Evolutionary conservation across 2,113 vertebrate genomes (phyloP), one percentile per base, ranked within the genome.

Genomic region (Laticauda laticaudata): DNA sequence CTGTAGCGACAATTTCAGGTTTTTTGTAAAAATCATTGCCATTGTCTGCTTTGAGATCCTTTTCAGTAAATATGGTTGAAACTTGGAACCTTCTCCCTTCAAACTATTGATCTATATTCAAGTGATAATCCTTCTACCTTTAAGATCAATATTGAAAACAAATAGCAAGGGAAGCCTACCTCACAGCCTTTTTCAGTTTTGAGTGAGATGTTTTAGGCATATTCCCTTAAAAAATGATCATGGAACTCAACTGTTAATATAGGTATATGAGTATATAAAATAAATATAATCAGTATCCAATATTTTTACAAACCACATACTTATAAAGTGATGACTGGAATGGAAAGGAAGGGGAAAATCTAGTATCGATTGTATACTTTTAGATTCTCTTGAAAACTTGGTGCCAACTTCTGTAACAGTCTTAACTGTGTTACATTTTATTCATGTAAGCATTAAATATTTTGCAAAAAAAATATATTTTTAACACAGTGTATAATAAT

Each of bases 341-440:
- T 81, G 34, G 34, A 39, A 81, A n/a, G n/a, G 15, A 39, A 81
- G 6, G n/a, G 69, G 6, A 81, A 81, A 39, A 81, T 8, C n/a
- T 39, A 20, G 15, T 20, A 39, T 39, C 18, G 39, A 20, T 81
- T 81, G 20, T 21, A 18, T 81, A 81, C 15, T 81, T 81, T 39
- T 89, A 43, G 34, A 88, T 86, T 23, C 15, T 91, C 4, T 91
- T 95, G 86, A 91, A 95, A 95, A 91, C 1, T n/a, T 53, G 24
- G 45, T 94, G 86, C 4, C 12, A 91, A 14, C 90, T 92, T 85
- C 48, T n/a, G 89, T 45, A 85, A 18, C 61, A 39, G 5, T 24
- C 18, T 24, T 59, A 45, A 90, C 56, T 64, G 4, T 14, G 11
- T 69, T 69, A 69, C 24, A 61, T 59, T 51, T 51, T 48, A 64